Percentiles rank a stretch among this genome's conserved stretches.
These are phyloP conservation scores for Prochilodus magdalenae DNA, from an alignment of 2,113 vertebrate genomes.

Conservation along the genomic window DNA sequence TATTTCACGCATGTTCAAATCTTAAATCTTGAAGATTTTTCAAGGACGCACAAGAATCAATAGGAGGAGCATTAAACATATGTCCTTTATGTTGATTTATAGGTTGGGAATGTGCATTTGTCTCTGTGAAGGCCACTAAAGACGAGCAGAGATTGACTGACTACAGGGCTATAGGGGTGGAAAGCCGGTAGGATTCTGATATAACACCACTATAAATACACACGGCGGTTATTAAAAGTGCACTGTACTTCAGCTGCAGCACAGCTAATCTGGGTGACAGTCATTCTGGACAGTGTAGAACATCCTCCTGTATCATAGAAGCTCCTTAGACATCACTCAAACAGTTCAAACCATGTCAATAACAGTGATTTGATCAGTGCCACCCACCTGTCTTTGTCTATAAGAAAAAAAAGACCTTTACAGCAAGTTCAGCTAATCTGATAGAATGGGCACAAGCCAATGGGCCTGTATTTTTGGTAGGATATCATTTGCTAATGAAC, in stretches of 20 bases:
- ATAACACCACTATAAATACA: conserved; percentile 69
- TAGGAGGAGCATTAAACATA: no score
- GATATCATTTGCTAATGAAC: not conserved
- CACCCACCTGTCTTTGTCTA: conserved; percentile 51
- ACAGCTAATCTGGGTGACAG: conserved; percentile 61
- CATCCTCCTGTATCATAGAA: not conserved
- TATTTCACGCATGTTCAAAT: no score
- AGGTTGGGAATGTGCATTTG: not conserved
- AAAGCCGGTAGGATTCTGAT: conserved; percentile 70
- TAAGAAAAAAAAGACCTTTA: conserved; percentile 17
- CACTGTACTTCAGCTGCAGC: conserved; percentile 58
- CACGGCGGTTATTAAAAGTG: conserved; percentile 64
- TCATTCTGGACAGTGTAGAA: not conserved
- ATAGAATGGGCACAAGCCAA: not conserved
- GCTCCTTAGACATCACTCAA: not conserved
- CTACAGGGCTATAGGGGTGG: conserved; percentile 52
- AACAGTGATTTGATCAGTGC: conserved; percentile 12
- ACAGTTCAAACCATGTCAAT: conserved; percentile 18
- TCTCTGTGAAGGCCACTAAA: not conserved
- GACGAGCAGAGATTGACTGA: conserved; percentile 12
- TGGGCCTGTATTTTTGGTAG: not conserved
- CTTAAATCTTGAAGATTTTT: no score
- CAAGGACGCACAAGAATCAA: no score
- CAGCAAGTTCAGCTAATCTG: conserved; percentile 2
- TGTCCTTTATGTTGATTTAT: not conserved